phyloP scores from a whole-genome alignment of 1,140 invertebrate species.

The Amyelois transitella region DNA sequence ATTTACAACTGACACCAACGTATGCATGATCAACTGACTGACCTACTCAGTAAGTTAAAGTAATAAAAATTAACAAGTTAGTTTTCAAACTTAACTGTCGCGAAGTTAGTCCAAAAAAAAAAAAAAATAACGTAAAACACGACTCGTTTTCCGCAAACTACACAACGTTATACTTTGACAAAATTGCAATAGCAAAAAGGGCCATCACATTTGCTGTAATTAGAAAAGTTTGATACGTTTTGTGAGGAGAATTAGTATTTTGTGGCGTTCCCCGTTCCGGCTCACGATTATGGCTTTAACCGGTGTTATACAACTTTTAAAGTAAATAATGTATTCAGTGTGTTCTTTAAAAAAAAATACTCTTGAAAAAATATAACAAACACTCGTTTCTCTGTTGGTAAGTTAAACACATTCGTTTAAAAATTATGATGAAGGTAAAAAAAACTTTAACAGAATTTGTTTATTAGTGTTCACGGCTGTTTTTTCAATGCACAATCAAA shows the following conservation, averaged over 20 bases:
- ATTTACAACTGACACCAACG: too few species aligned
- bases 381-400: too few species aligned
- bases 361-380: too few species aligned
- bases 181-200: constrained; percentile 45
- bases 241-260: not conserved
- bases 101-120: constrained; percentile 52
- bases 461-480: too few species aligned
- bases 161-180: constrained; percentile 31
- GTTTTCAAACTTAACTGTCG: not conserved
- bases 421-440: too few species aligned
- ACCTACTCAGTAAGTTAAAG: not conserved
- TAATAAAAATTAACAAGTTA: not conserved
- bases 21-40: too few species aligned
- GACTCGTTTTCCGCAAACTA: not conserved
- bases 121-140: constrained; percentile 56
- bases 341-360: too few species aligned
- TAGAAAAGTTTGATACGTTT: constrained; percentile 39
- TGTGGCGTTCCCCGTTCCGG: not conserved
- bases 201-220: constrained; percentile 55
- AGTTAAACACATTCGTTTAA: too few species aligned
- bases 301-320: not conserved
- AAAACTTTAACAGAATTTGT: too few species aligned
- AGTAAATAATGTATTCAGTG: not conserved
- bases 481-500: too few species aligned
- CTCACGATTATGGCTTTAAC: not conserved